phyloP scores from a whole-genome alignment of 2,888 invertebrate genomes.

The Serrognathus titanus region DNA sequence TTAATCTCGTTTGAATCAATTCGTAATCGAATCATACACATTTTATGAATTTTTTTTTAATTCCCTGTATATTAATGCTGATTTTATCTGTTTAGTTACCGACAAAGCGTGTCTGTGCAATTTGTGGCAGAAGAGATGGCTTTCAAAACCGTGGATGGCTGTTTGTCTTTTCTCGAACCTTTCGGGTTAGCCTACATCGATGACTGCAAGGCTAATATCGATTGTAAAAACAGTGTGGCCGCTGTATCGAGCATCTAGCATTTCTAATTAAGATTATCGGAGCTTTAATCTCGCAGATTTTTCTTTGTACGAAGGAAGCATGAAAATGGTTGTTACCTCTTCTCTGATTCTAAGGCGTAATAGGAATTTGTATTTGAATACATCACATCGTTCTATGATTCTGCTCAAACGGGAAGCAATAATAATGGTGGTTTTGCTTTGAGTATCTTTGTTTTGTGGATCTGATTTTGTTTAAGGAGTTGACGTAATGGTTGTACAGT shows the following conservation, averaged over 20 bases:
- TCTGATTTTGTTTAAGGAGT: no score
- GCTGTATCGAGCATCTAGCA: slow-evolving; percentile 56
- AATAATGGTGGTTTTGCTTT: no score
- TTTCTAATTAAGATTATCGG: background rate
- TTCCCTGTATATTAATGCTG: slow-evolving; percentile 10
- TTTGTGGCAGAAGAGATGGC: slow-evolving; percentile 85
- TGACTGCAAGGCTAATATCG: slow-evolving; percentile 69
- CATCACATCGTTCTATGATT: no score
- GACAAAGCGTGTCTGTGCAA: slow-evolving; percentile 84
- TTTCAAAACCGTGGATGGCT: slow-evolving; percentile 79
- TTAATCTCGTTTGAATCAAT: background rate
- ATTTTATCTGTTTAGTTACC: slow-evolving; percentile 70
- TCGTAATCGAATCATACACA: background rate
- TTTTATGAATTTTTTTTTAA: background rate
- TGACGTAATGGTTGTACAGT: no score
- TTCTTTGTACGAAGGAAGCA: no score
- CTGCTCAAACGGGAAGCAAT: no score
- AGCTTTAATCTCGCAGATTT: no score
- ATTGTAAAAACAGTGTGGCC: slow-evolving; percentile 82
- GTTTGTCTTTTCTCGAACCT: slow-evolving; percentile 82
- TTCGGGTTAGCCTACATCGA: slow-evolving; percentile 74
- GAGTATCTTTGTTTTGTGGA: no score
- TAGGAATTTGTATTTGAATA: no score
- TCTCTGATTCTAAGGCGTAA: no score
- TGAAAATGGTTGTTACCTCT: no score